These are phyloP conservation scores for Channallabes apus DNA, from an alignment of 2,797 vertebrate species.

Conservation along the genomic window DNA sequence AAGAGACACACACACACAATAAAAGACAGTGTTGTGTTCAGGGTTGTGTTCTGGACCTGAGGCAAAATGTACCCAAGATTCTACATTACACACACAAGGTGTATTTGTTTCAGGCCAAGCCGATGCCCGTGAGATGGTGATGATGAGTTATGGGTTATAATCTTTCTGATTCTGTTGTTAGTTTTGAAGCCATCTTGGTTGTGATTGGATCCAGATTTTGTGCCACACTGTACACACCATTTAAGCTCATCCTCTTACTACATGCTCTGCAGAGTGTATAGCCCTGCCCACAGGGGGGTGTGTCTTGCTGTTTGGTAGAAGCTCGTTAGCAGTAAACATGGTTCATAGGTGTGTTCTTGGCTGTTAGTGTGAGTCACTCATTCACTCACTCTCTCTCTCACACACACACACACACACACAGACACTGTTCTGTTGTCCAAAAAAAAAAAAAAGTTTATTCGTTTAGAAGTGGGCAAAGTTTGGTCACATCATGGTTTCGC, in stretches of 20 bases:
- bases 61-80: no score
- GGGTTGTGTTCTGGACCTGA: no score
- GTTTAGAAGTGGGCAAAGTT: background rate
- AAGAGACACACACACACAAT: no score
- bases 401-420: background rate
- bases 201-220: no score
- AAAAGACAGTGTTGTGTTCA: no score
- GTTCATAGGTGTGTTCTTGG: background rate
- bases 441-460: background rate
- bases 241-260: background rate
- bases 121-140: no score
- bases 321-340: background rate
- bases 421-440: background rate
- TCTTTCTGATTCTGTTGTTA: no score
- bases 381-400: background rate
- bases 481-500: background rate
- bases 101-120: no score
- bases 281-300: background rate
- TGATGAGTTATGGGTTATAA: no score
- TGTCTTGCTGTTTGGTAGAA: background rate
- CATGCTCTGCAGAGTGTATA: background rate
- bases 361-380: background rate
- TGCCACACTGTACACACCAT: no score
- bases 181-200: no score
- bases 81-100: no score